A percentile compares a stretch with the other conserved stretches of the same genome.
Evolutionary conservation across 2,113 vertebrate species (phyloP).

Genomic region (Microtus oregoni): DNA sequence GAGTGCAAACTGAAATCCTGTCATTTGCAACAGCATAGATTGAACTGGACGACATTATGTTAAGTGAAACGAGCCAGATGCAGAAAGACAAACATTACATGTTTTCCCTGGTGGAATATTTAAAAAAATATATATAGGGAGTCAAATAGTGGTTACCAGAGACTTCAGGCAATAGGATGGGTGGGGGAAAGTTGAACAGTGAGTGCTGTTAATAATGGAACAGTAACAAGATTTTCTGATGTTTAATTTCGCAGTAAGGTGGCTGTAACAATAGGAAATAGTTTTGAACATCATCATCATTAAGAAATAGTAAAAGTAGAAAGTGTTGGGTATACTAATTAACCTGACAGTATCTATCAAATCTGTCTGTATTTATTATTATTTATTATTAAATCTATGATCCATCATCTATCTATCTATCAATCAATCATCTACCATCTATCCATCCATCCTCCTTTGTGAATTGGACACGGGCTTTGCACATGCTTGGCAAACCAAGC

Average conservation of each 20-base stretch:
- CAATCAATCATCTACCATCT: neutral
- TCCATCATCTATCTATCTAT: neutral
- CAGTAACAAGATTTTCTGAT: neutral
- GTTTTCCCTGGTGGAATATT: neutral
- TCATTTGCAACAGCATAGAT: neutral
- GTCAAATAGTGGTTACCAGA: neutral
- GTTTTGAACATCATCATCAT: neutral
- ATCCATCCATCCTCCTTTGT: neutral
- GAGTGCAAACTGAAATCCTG: neutral
- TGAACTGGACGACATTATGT: constrained; percentile 7
- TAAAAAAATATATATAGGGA: neutral
- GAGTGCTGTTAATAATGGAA: neutral
- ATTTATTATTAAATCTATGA: neutral
- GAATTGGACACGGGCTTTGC: neutral
- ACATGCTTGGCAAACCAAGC: neutral
- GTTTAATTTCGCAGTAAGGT: neutral
- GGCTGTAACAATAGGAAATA: neutral
- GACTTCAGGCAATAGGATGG: neutral
- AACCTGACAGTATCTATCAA: neutral
- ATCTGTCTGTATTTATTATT: neutral
- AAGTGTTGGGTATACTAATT: neutral
- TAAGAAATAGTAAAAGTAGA: neutral
- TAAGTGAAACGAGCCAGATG: constrained; percentile 21
- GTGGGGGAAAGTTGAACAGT: neutral
- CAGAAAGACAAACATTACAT: neutral